phyloP scores from a whole-genome alignment of 2,113 vertebrate genomes.

The Neoarius graeffei region DNA sequence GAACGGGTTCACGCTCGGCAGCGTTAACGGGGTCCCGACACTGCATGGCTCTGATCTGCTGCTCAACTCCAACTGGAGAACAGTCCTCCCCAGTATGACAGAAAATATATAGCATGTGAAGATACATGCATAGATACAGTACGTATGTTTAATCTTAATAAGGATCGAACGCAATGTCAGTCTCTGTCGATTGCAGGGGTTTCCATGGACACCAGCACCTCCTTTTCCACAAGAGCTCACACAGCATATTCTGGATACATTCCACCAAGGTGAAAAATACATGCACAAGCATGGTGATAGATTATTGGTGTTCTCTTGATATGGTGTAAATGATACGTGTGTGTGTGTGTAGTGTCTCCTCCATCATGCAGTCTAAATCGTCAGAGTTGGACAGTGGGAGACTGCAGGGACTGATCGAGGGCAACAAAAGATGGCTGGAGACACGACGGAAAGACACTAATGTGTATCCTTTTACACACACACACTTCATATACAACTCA shows the following conservation, averaged over 20 bases:
- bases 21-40: constrained; percentile 28
- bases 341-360: constrained; percentile 66
- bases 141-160: not conserved
- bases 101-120: not conserved
- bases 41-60: constrained; percentile 66
- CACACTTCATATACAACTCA: not conserved
- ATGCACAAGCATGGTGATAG: not conserved
- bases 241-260: constrained; percentile 55
- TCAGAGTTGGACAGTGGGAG: constrained; percentile 60
- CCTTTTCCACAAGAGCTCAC: constrained; percentile 49
- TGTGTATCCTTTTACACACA: constrained; percentile 82
- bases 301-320: not conserved
- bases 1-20: constrained; percentile 3
- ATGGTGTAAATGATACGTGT: not conserved
- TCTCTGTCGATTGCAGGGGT: constrained; percentile 53
- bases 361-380: constrained; percentile 55
- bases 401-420: constrained; percentile 79
- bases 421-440: constrained; percentile 87
- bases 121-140: not conserved
- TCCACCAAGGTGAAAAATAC: constrained; percentile 59
- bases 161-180: not conserved
- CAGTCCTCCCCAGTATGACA: constrained; percentile 79
- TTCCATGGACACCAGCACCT: constrained; percentile 43
- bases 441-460: constrained; percentile 77
- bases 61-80: constrained; percentile 78